phyloP scores from a whole-genome alignment of 2,113 vertebrate genomes.

The Etheostoma spectabile region DNA sequence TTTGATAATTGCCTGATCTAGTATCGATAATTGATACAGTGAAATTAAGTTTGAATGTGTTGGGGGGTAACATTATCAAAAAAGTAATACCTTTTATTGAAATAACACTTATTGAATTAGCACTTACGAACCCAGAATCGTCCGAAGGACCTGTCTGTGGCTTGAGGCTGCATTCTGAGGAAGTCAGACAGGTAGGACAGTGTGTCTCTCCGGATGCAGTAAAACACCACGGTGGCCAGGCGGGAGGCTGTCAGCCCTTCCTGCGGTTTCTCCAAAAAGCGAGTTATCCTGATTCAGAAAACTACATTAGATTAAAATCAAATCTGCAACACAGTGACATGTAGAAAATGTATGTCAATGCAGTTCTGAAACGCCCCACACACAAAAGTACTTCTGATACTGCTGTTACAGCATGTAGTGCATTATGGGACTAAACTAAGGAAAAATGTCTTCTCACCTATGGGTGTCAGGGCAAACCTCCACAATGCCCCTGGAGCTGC shows the following conservation, averaged over 20 bases:
- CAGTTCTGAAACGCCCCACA: no score
- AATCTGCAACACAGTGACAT: neutral
- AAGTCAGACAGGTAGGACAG: conserved; percentile 80
- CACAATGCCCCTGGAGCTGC: conserved; percentile 85
- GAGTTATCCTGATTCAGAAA: conserved; percentile 75
- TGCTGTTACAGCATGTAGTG: neutral
- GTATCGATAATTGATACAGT: no score
- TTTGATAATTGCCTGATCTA: no score
- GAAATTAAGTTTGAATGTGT: neutral
- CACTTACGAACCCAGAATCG: conserved; percentile 83
- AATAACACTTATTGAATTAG: neutral
- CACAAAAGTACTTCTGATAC: neutral
- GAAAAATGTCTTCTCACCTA: conserved; percentile 71
- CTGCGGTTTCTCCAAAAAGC: conserved; percentile 85
- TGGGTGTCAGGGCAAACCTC: conserved; percentile 85
- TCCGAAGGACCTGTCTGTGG: conserved; percentile 78
- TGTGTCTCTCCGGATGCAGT: conserved; percentile 81
- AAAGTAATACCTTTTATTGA: neutral
- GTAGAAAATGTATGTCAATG: accelerated
- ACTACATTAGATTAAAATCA: neutral
- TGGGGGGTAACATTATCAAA: neutral
- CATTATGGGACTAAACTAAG: neutral
- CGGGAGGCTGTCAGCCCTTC: conserved; percentile 79
- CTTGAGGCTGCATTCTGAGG: conserved; percentile 70
- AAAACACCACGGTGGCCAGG: conserved; percentile 88